Conservation (phyloP, 2,888 invertebrate species). For the Chalcosyrphus nemorum region DNA sequence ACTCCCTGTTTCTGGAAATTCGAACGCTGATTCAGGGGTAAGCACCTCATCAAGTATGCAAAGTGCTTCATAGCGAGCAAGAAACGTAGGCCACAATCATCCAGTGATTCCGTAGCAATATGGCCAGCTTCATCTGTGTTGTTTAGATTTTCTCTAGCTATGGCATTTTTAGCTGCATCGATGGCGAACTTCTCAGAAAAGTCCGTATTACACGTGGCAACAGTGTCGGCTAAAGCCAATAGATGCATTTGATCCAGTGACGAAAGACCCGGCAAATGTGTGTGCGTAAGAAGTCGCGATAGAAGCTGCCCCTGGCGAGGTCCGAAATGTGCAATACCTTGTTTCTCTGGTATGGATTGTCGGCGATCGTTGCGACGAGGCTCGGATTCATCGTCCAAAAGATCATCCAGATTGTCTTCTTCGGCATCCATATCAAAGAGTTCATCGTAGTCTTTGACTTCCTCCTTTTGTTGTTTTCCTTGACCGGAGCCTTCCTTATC, state of each 20-base stretch:
- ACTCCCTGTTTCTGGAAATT: constrained; percentile 93
- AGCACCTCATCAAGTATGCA: constrained; percentile 95
- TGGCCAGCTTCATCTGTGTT: constrained; percentile 83
- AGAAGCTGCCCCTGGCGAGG: constrained; percentile 92
- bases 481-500: constrained; percentile 90
- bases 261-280: constrained; percentile 95
- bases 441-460: constrained; percentile 90
- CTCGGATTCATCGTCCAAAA: constrained; percentile 89
- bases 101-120: constrained; percentile 90
- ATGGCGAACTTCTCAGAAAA: constrained; percentile 91
- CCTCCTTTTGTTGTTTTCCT: constrained; percentile 74
- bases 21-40: constrained; percentile 94
- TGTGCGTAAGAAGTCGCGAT: constrained; percentile 95
- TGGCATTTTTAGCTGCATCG: constrained; percentile 86
- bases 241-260: constrained; percentile 99
- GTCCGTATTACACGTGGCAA: constrained; percentile 95
- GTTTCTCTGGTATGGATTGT: constrained; percentile 88
- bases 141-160: constrained; percentile 86
- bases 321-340: constrained; percentile 92
- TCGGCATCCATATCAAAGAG: constrained; percentile 92
- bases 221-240: constrained; percentile 98
- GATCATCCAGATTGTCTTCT: constrained; percentile 92
- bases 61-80: constrained; percentile 99
- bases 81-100: constrained; percentile 98
- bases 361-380: constrained; percentile 84